Percentiles rank a stretch among this genome's conserved stretches.
phyloP scores from a whole-genome alignment of 2,888 invertebrate genomes.

The Protonemura montana region DNA sequence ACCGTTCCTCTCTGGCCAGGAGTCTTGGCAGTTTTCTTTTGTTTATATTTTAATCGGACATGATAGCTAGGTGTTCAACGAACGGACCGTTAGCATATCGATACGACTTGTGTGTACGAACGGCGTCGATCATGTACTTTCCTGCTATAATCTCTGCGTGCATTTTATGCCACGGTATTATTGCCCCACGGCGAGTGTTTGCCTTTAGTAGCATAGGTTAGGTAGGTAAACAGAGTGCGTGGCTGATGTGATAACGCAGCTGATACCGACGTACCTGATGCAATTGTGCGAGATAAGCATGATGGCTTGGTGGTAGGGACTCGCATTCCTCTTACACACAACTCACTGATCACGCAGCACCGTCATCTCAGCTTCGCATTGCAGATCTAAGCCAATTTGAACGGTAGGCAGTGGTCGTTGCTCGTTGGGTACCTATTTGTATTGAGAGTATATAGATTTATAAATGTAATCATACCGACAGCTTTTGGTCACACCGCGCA shows the following conservation, averaged over 20 bases:
- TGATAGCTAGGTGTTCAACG: background rate
- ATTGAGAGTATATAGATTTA: no score
- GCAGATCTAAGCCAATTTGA: no score
- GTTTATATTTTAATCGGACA: no score
- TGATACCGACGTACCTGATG: background rate
- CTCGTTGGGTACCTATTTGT: no score
- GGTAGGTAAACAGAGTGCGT: background rate
- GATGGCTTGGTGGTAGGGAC: background rate
- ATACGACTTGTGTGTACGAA: background rate
- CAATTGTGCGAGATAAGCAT: constrained; percentile 39
- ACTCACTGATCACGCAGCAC: no score
- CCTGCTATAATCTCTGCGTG: background rate
- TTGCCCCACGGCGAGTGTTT: background rate
- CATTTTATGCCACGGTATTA: background rate
- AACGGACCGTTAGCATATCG: background rate
- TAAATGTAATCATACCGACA: no score
- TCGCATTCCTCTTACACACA: background rate
- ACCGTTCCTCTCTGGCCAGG: no score
- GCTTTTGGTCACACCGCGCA: no score
- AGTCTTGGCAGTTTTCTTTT: no score
- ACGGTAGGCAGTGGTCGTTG: no score
- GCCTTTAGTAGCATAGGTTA: constrained; percentile 3
- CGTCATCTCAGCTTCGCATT: no score
- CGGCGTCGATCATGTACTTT: background rate
- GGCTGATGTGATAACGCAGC: background rate